Evolutionary conservation across 2,888 invertebrate genomes (phyloP).

Genomic region (Eupithecia centaureata): DNA sequence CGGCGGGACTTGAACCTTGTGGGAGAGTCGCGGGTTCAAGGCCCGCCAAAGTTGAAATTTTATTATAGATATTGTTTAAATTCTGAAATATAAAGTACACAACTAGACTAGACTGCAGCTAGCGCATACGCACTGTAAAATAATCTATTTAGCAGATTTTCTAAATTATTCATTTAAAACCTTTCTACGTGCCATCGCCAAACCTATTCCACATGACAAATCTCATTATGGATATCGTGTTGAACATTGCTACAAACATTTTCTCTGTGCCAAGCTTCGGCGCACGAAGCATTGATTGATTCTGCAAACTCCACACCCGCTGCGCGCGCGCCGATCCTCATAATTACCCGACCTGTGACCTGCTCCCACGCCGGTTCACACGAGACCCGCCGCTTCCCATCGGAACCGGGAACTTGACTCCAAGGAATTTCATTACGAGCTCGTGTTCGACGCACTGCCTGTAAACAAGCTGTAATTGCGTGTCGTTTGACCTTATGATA

Average conservation of each 20-base stretch:
- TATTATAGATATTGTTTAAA: not conserved
- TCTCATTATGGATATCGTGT: too few relatives aligned
- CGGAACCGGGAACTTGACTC: conserved; percentile 43
- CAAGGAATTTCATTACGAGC: conserved; percentile 19
- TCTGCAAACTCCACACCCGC: conserved; percentile 32
- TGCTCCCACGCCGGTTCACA: conserved; percentile 78
- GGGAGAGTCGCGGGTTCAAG: too few relatives aligned
- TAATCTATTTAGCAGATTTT: too few relatives aligned
- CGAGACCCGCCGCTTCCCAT: conserved; percentile 77
- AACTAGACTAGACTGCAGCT: too few relatives aligned
- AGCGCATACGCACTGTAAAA: too few relatives aligned
- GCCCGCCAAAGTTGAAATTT: not conserved
- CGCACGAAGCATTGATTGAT: conserved; percentile 15
- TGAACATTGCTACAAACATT: not conserved
- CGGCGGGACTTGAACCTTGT: too few relatives aligned
- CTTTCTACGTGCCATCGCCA: not conserved
- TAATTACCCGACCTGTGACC: conserved; percentile 81
- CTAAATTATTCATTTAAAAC: too few relatives aligned
- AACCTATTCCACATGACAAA: not conserved
- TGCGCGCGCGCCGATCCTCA: conserved; percentile 57
- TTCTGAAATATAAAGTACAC: too few relatives aligned
- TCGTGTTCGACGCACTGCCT: conserved; percentile 25
- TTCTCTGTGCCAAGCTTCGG: not conserved
- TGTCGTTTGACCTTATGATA: conserved; percentile 17
- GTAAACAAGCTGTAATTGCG: conserved; percentile 24